Conservation (phyloP, 2,888 invertebrate species). For the Atherix ibis region DNA sequence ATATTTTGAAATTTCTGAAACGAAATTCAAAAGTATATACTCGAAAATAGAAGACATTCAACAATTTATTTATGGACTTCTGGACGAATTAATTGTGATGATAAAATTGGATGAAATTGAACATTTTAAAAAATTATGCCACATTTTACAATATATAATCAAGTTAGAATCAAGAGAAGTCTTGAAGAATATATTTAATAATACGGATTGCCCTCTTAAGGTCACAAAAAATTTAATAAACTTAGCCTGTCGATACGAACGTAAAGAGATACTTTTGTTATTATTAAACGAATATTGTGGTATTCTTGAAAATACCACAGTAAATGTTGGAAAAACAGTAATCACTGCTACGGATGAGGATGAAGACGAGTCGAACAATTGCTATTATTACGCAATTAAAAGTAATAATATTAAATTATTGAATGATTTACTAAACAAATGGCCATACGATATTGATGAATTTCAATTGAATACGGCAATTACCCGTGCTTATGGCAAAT, state of each 20-base stretch:
- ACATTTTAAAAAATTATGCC: too few species aligned
- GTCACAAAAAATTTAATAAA: background rate
- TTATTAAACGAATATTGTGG: background rate
- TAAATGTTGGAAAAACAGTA: background rate
- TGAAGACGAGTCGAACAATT: slow-evolving; percentile 11
- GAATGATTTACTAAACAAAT: slow-evolving; percentile 11
- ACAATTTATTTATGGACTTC: too few species aligned
- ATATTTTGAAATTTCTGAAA: too few species aligned
- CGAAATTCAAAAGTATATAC: too few species aligned
- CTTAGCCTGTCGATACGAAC: background rate
- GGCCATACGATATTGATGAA: slow-evolving; percentile 8
- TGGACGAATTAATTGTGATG: too few species aligned
- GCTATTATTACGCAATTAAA: slow-evolving; percentile 17
- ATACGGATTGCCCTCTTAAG: too few species aligned
- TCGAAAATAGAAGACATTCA: too few species aligned
- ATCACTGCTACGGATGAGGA: slow-evolving; percentile 6
- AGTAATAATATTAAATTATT: slow-evolving; percentile 12
- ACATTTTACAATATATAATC: too few species aligned
- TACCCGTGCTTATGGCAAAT: slow-evolving; percentile 14
- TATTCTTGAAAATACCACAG: background rate
- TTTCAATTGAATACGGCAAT: slow-evolving; percentile 13
- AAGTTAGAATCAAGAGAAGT: too few species aligned
- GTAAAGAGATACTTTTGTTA: background rate
- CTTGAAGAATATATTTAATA: too few species aligned
- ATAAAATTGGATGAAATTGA: too few species aligned